Conservation (phyloP, 2,113 vertebrate genomes). For the Melospiza melodia region DNA sequence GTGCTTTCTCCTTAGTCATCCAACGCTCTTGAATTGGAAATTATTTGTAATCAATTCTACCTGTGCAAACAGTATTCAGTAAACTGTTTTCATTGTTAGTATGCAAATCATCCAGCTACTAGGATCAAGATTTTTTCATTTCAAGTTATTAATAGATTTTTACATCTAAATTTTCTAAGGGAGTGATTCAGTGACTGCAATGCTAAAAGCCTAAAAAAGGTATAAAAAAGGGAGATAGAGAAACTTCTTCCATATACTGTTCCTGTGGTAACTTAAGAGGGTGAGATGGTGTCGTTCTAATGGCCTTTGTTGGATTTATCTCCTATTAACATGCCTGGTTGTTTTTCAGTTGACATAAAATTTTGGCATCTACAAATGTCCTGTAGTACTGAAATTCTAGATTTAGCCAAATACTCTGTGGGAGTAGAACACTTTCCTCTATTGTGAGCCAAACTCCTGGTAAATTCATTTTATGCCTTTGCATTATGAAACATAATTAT, state of each 20-base stretch:
- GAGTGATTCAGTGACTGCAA: neutral
- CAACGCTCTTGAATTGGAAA: neutral
- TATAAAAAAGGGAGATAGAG: neutral
- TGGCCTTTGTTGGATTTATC: neutral
- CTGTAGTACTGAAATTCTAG: neutral
- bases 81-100: neutral
- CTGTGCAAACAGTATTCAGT: neutral
- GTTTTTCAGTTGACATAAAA: neutral
- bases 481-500: neutral
- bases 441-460: neutral
- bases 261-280: neutral
- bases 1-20: neutral
- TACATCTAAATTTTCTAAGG: neutral
- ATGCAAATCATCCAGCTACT: neutral
- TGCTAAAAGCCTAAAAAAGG: neutral
- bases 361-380: neutral
- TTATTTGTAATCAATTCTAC: neutral
- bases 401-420: neutral
- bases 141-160: neutral
- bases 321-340: neutral
- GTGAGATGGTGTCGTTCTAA: neutral
- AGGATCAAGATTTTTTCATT: neutral
- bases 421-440: neutral
- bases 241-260: neutral
- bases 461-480: neutral